Base-by-base conservation (phyloP, 2,888 invertebrate species). In the Leptopilina myrica region DNA sequence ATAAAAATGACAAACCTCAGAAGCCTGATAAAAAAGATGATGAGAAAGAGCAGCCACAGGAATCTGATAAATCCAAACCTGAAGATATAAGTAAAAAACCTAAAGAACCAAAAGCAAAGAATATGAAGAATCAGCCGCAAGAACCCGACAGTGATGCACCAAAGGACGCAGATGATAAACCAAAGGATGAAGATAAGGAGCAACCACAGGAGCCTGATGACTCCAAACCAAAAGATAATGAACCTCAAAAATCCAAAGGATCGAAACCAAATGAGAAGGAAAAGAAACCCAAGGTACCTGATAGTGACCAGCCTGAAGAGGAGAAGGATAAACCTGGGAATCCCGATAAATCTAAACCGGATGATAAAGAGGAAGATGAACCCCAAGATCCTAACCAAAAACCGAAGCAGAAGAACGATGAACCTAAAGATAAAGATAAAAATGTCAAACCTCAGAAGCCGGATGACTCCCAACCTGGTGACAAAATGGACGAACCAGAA, bases 1-100 rank as follows among this genome's bases (percentile, higher is more conserved):
- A 79, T 8, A 26, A 77, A n/a, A 59, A 66, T 11, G 62, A 62
- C 0, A 20, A 20, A 8, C 43, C 43, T 0, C 8, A 43, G 43
- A 15, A 26, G 1, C 5, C 15, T 1, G 43, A 14, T 15, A 12
- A 49, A 33, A 33, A 33, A 2, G 33, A 33, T 33, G 33, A 33
- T 33, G 3, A 33, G 33, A 3, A 33, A 67, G 6, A 76, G 20
- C 20, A 46, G 40, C 46, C 46, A 1, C 14, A 43, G n/a, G 49
- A 80, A 49, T 77, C 64, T 5, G 75, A 79, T 14, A 33, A 79
- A 14, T 56, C 66, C 20, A 49, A 49, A 5, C 64, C 76, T 6
- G 49, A 79, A 2, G 64, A 79, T 0, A 12, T n/a, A 7, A 59
- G 4, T 7, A 15, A 53, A 5, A 11, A 11, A 5, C 14, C 53